Percentiles rank a stretch among this genome's conserved stretches.
Conservation (phyloP, 2,797 vertebrate species). For the Apogon hyalosoma region DNA sequence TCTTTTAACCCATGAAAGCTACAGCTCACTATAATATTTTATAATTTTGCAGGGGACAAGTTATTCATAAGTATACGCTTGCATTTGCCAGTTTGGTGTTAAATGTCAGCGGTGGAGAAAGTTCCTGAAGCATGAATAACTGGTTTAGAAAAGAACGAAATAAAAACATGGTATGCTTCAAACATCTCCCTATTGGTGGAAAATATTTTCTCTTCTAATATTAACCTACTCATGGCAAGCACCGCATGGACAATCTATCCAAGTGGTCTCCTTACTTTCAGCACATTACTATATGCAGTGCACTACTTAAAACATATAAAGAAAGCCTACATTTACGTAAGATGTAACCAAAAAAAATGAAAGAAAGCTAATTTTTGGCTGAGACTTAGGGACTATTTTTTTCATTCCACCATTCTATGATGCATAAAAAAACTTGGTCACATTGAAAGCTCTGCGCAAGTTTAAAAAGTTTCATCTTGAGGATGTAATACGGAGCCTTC, state of each 20-base stretch:
- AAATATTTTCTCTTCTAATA: constrained; percentile 54
- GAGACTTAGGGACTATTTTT: no score
- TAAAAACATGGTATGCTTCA: constrained; percentile 33
- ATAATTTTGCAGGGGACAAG: constrained; percentile 52
- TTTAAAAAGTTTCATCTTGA: constrained; percentile 16
- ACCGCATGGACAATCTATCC: constrained; percentile 37
- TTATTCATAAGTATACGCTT: constrained; percentile 69
- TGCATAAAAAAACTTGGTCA: no score
- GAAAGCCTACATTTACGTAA: constrained; percentile 49
- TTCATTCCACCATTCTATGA: no score
- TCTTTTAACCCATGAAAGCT: constrained; percentile 51
- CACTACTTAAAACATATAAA: constrained; percentile 2
- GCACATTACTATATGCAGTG: constrained; percentile 27
- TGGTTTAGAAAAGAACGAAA: constrained; percentile 13
- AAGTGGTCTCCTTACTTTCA: constrained; percentile 31
- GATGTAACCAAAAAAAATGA: constrained; percentile 28
- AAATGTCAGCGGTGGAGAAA: constrained; percentile 37
- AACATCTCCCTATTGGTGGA: constrained; percentile 45
- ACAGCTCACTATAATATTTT: constrained; percentile 65
- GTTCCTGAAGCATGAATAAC: constrained; percentile 46
- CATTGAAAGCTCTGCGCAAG: background rate
- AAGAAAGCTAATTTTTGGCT: background rate
- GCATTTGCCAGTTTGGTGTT: constrained; percentile 55
- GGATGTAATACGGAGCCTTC: constrained; percentile 27
- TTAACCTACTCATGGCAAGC: constrained; percentile 36